Evolutionary conservation across 1,140 invertebrate species (phyloP), one percentile per base, ranked within the genome.

Genomic region (Bacillus rossius): DNA sequence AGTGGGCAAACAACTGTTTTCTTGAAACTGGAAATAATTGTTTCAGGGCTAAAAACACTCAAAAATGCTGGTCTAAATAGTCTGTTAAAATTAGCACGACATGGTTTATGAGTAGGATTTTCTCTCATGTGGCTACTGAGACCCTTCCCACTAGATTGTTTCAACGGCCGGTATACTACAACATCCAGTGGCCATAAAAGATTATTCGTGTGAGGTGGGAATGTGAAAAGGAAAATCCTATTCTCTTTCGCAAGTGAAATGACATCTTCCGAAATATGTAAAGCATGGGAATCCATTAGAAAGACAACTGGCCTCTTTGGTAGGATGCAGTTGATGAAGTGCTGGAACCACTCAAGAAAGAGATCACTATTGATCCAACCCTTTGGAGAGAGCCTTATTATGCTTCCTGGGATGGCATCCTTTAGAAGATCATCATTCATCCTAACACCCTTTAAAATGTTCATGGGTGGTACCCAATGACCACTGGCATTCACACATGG

Each of bases 181-280:
- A 73, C 66, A 64, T 79, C 75, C 1, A 80, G 61, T 10, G 77
- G 77, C 57, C 79, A 76, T 49, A 79, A 64, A 61, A 71, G 72
- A 64, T 78, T 69, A 29, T 67, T 72, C 16, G 66, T 71, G 56
- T 78, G 77, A 37, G 77, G 73, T 56, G 77, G 75, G 41, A 79
- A 67, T 48, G 75, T 73, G 5, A 79, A 59, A 17, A 71, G 19
- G 17, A 63, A 40, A 1, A 73, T 65, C 0, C 64, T 62, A 55
- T 70, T 69, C 1, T 57, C 59, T 29, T 64, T 51, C 20, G 64
- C 68, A 22, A 76, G 58, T 55, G 66, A 63, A n/a, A 75, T 61
- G 23, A 71, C 60, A 63, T 75, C 71, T 22, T 70, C 48, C 68
- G 61, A 66, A 17, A 61, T 73, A 20, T 10, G 45, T 23, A 14